Base-by-base conservation (phyloP, 1,140 invertebrate genomes). In the Musca vetustissima region DNA sequence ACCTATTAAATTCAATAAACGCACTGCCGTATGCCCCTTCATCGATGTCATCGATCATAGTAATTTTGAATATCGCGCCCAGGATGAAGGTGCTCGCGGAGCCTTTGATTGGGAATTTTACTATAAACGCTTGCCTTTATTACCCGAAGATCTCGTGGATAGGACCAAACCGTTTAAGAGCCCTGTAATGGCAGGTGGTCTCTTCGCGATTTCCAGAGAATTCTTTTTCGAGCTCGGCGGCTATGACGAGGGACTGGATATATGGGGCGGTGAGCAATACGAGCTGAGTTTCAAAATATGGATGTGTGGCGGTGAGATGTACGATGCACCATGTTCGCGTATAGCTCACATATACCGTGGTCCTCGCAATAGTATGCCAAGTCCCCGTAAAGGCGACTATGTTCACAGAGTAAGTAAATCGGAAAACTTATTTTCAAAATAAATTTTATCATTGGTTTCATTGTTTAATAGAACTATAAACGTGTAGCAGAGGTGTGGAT, bases 231-330 rank as follows among this genome's bases (percentile, higher is more conserved):
- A 98, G 84, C 85, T 98, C 64, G 97, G 96, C 15, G 93, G 95
- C 4, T 99, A 99, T 79, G 97, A 99, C 84, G 89, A 90, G 52
- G 90, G 91, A 4, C 88, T 99, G 76, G 96, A 93, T 74, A 93
- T 90, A 84, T 99, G 97, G 97, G 97, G 97, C 48, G 97, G 97
- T 24, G 97, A 99, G 83, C 98, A 99, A 77, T 92, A 99, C 67
- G 97, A 99, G 83, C 87, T 99, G 52, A 98, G 96, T 64, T 99
- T 99, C 75, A 95, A 98, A 85, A 94, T 97, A 66, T 93, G 91
- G 91, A 91, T 92, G 79, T 93, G 91, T 74, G 97, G 87, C 84
- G 98, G 98, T 76, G 91, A 91, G 87, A 97, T 93, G 96, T 90
- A 85, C 81, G 97, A 87, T 85, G 90, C 85, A 1, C 96, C 97